These are phyloP conservation scores for Malurus splendens DNA, from an alignment of 2,797 vertebrate genomes.

Conservation along the genomic window DNA sequence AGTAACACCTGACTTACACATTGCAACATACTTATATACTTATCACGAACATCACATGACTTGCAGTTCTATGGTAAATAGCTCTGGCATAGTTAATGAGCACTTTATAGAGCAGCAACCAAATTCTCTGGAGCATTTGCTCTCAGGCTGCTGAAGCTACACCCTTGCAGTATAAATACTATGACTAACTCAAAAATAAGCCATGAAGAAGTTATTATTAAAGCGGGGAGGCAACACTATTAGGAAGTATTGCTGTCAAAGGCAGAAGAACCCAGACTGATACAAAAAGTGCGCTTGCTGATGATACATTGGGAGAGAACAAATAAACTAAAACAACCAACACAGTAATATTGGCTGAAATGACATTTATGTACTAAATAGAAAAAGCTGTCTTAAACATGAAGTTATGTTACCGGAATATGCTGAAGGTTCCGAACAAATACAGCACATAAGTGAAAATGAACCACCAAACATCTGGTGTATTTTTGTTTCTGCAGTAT, in stretches of 20 bases:
- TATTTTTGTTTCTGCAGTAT: neutral
- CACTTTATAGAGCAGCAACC: neutral
- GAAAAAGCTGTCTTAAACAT: neutral
- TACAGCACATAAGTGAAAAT: neutral
- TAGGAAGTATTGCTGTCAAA: neutral
- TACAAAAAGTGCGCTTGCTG: neutral
- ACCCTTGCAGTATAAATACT: neutral
- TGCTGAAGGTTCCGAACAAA: neutral
- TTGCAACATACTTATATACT: neutral
- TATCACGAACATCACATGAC: neutral
- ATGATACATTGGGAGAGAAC: neutral
- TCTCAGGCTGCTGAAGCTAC: neutral
- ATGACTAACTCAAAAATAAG: neutral
- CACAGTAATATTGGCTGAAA: neutral
- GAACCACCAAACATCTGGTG: rapidly evolving
- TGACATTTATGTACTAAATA: neutral
- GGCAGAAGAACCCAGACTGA: neutral
- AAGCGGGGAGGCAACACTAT: neutral
- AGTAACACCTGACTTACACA: neutral
- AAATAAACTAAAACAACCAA: neutral
- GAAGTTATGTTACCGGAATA: neutral
- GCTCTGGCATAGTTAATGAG: neutral
- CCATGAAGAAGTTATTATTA: rapidly evolving
- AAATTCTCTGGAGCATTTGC: neutral
- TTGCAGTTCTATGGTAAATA: neutral